Base-by-base conservation (phyloP, 2,113 vertebrate genomes). In the Oriolus oriolus region DNA sequence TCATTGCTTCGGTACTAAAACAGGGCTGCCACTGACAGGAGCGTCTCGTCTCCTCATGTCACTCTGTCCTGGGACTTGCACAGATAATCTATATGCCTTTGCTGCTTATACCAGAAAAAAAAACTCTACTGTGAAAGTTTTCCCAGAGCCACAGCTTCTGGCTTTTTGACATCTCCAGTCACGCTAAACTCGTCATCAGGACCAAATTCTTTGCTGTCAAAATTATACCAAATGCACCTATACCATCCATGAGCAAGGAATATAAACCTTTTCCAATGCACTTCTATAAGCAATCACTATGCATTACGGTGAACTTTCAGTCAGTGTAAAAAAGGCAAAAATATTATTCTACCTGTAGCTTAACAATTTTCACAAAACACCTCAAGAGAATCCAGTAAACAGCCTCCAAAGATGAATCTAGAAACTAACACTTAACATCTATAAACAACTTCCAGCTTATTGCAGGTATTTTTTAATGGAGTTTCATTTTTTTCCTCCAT, bases 1-100 rank as follows among this genome's bases (percentile, higher is more conserved):
- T 1, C 0, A 10, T 6, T 5, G 35, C 35, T 13, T 7, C 42
- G 3, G 1, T 5, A 0, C 57, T 8, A 1, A 10, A 9, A 9
- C 12, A 7, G 33, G 11, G 22, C 71, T 44, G 4, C 39, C 31
- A 0, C 80, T 45, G 53, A 1, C 18, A 16, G 23, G 4, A 20
- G 35, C 30, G 6, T 7, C 47, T 35, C 11, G 5, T 47, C 54
- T 52, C 8, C 47, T 17, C 10, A 0, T 42, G 0, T 9, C 37
- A 0, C 30, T 44, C 2, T 8, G 1, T 60, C 14, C 54, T 45
- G 56, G 19, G 8, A 12, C 64, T 37, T 22, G 28, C 31, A 5
- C 35, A 2, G 39, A 28, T 45, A 53, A 28, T 26, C 15, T 8
- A 2, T 8, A 4, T 30, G 69, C 30, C 12, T 2, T 54, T 63